Base-by-base conservation (phyloP, 2,113 vertebrate genomes). In the Oreochromis tanganicae region DNA sequence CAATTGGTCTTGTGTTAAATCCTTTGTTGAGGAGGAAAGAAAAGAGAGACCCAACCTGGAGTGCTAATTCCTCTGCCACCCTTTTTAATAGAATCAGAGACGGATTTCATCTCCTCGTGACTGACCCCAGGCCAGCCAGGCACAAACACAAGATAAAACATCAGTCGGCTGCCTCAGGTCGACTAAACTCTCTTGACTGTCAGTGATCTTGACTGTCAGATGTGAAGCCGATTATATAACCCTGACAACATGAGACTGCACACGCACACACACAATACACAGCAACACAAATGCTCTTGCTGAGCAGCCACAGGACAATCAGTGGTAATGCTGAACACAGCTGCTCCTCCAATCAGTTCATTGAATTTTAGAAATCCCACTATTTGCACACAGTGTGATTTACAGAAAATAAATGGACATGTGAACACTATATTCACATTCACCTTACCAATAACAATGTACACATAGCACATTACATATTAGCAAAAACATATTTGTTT, bases 171-270 rank as follows among this genome's bases (percentile, higher is more conserved):
- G 73, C 86, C 17, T 91, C 78, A 82, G 78, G 87, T 88, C 8
- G 1, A 79, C 36, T 41, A 79, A 85, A 83, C 34, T 79, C 63
- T 85, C 21, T 36, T 84, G 68, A 48, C 68, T 27, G 21, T 86
- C 57, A 78, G 14, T 88, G 86, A 91, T 88, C 36, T 48, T 85
- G 50, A 57, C 57, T 90, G 85, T 90, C 88, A 89, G 80, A 86
- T 91, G 80, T 88, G 84, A 87, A 89, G 89, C 81, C 4, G 75
- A 85, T 95, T 94, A 95, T 80, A 82, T 91, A 94, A 95, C 87
- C 38, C 55, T 29, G 32, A 82, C 41, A 57, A 57, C 73, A 80
- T 78, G 52, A 84, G 52, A 59, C 66, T 29, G 19, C 29, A 84
- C 46, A 41, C 2, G 2, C 68, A 73, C 38, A 46, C 21, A 27